Conservation (phyloP, 2,888 invertebrate genomes). For the Athalia circularis region DNA sequence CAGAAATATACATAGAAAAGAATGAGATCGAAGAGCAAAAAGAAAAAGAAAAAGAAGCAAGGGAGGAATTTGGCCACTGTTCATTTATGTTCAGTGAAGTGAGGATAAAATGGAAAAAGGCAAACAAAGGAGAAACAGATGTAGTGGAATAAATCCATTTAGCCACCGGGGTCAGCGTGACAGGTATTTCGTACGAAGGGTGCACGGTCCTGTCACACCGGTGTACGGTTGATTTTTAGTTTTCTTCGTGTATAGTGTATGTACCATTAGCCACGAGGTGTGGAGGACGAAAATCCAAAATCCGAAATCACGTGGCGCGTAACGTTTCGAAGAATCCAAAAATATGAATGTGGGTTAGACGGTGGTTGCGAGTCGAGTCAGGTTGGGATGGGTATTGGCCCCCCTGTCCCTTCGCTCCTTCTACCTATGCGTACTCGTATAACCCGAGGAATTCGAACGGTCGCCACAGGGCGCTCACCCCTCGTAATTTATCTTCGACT, state of each 20-base stretch:
- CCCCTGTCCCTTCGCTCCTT: conserved; percentile 18
- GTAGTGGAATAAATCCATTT: conserved; percentile 38
- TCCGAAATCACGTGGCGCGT: conserved; percentile 19
- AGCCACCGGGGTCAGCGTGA: conserved; percentile 29
- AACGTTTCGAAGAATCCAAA: conserved; percentile 33
- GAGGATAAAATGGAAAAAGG: background rate
- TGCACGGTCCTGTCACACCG: background rate
- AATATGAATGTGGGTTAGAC: conserved; percentile 41
- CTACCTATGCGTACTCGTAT: no score
- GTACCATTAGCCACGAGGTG: background rate
- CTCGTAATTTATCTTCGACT: conserved; percentile 55
- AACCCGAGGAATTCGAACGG: conserved; percentile 38
- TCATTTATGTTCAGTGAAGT: background rate
- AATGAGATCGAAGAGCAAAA: background rate
- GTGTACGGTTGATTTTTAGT: conserved; percentile 6
- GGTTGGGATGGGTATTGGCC: conserved; percentile 31
- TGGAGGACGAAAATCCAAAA: background rate
- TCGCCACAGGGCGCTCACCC: conserved; percentile 54
- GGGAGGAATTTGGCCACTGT: conserved; percentile 5
- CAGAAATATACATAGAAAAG: no score
- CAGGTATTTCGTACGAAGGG: conserved; percentile 23
- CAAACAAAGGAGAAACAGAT: conserved; percentile 36
- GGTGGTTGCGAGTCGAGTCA: background rate
- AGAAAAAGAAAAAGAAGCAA: conserved; percentile 1
- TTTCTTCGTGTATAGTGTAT: background rate